A percentile compares a stretch with the other conserved stretches of the same genome.
Evolutionary conservation across 2,888 invertebrate genomes (phyloP).

Genomic region (Timema cristinae): DNA sequence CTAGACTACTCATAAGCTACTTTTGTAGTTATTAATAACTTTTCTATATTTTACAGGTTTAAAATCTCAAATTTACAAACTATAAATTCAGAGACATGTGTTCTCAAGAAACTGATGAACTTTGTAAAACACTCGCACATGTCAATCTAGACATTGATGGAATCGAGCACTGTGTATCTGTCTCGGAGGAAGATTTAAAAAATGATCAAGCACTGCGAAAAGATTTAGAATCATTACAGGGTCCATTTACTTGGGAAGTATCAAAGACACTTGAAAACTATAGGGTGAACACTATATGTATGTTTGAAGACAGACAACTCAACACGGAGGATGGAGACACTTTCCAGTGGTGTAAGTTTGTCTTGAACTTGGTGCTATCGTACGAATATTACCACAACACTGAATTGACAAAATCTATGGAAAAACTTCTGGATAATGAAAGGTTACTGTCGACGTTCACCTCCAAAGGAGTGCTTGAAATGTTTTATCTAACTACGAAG

Average conservation of each 20-base stretch:
- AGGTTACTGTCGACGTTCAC: neutral
- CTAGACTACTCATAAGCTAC: too few relatives aligned
- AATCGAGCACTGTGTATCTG: too few relatives aligned
- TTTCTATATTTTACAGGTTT: too few relatives aligned
- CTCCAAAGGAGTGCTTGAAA: neutral
- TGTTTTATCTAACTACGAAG: neutral
- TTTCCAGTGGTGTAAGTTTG: conserved; percentile 19
- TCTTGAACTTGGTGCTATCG: conserved; percentile 13
- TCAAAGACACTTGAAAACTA: neutral
- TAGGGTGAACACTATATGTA: neutral
- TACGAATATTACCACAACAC: conserved; percentile 16
- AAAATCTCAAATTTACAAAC: too few relatives aligned
- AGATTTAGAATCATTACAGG: conserved; percentile 14
- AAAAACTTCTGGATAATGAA: conserved; percentile 9
- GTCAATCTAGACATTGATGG: too few relatives aligned
- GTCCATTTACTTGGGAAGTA: conserved; percentile 23
- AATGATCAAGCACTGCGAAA: neutral
- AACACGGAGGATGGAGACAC: conserved; percentile 18
- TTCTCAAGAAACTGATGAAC: too few relatives aligned
- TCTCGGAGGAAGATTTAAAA: too few relatives aligned
- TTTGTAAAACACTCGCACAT: too few relatives aligned
- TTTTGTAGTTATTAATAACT: too few relatives aligned
- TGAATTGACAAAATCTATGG: neutral
- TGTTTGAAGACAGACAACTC: conserved; percentile 2
- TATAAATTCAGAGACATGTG: too few relatives aligned